Evolutionary conservation across 53 echinoderm and acorn worm genomes (phyloP), one percentile per base, ranked within the genome.

Genomic region (Arbacia lixula): DNA sequence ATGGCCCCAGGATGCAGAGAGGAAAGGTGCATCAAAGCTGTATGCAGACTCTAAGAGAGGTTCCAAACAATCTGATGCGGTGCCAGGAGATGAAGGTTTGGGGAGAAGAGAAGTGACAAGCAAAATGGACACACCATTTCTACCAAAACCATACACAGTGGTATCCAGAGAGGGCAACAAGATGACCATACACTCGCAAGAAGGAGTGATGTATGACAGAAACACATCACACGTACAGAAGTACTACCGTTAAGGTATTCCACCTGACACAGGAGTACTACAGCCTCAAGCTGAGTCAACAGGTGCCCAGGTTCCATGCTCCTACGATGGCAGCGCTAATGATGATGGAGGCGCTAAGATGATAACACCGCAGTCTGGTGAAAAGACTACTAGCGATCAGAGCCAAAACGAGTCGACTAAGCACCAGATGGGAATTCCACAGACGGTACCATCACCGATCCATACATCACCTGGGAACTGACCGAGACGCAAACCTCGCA

Each of bases 171-270:
- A 28, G 32, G 66, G 86, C 50, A 90, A 69, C 24, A 74, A 80
- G 35, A 51, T 91, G 20, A 65, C 76, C 3, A 50, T 91, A 35
- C 67, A 75, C 24, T 91, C 91, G 2, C 91, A 68, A 27, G 58
- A 88, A 53, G 91, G 91, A 3, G 88, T 76, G 28, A 80, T 55
- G 39, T 91, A 91, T 50, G 66, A 84, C n/a, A 74, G 76, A 61
- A 91, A 91, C 36, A 84, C 88, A 1, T 58, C 88, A 36, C 88
- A 91, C 73, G 68, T 88, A 53, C 53, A 76, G 30, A 88, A 60
- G 65, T 65, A 65, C 32, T 2, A 57, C 28, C 57, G 25, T 57
- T 28, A 57, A 10, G 8, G 57, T 20, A 24, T 53, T 53, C 53
- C 53, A 53, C 11, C 22, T 57, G 57, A 57, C 22, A 57, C 65